phyloP scores from a whole-genome alignment of 2,113 vertebrate species.

The Uropsilus gracilis region DNA sequence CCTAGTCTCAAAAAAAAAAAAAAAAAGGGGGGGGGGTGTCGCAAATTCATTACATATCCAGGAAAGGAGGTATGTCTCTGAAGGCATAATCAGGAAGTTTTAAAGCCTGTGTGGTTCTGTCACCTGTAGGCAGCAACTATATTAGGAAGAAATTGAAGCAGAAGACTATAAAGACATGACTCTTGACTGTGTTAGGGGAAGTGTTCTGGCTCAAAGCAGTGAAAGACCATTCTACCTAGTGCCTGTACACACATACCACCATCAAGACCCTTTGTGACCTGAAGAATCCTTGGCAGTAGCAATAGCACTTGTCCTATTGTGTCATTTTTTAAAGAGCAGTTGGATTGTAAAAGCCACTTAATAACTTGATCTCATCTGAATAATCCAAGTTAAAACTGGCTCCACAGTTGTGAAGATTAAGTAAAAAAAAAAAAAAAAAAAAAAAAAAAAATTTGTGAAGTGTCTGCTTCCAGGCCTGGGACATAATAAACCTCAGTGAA shows the following conservation, averaged over 20 bases:
- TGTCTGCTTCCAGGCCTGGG: slow-evolving; percentile 46
- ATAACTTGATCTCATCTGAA: slow-evolving; percentile 72
- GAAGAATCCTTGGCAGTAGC: slow-evolving; percentile 50
- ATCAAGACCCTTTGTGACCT: slow-evolving; percentile 40
- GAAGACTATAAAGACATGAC: neutral
- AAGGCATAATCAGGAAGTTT: neutral
- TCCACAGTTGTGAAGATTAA: slow-evolving; percentile 66
- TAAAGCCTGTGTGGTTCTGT: neutral
- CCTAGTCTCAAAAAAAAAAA: too few relatives aligned
- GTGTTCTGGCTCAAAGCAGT: neutral
- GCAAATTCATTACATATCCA: neutral
- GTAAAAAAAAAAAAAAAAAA: neutral
- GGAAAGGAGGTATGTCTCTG: neutral
- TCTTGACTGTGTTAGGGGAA: neutral
- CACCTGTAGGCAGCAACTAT: neutral
- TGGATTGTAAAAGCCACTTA: slow-evolving; percentile 67
- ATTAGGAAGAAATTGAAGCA: neutral
- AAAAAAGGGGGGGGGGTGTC: too few relatives aligned
- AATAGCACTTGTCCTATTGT: slow-evolving; percentile 46
- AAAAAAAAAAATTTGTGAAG: slow-evolving; percentile 15
- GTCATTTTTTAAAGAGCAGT: slow-evolving; percentile 57
- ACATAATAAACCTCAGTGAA: slow-evolving; percentile 20
- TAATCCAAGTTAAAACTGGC: slow-evolving; percentile 67
- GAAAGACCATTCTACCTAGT: neutral
- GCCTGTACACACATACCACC: neutral